These are phyloP conservation scores for Neotoxoptera formosana DNA, from an alignment of 1,140 invertebrate genomes.

Conservation along the genomic window DNA sequence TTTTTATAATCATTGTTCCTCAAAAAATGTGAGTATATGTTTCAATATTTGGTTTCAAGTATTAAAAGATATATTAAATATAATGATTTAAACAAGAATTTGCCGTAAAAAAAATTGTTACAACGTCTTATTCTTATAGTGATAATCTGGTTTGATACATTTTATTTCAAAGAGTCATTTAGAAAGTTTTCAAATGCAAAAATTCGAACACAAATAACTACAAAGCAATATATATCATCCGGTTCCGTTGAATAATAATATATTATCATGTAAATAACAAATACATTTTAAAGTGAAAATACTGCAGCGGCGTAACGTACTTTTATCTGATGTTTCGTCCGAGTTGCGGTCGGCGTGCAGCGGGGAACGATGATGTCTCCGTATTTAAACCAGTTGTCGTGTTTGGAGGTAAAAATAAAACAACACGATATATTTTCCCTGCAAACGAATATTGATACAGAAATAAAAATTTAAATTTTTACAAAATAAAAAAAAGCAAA, in stretches of 20 bases:
- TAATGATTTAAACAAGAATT: neutral
- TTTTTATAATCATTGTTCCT: constrained; percentile 34
- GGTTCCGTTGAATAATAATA: neutral
- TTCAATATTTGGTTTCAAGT: neutral
- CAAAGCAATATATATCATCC: neutral
- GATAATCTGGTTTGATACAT: neutral
- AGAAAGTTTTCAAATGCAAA: neutral
- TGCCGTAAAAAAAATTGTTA: neutral
- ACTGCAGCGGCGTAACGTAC: neutral
- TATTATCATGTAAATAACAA: neutral
- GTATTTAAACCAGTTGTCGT: constrained; percentile 27
- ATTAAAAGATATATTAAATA: neutral
- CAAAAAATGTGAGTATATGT: constrained; percentile 39
- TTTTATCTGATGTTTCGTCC: neutral
- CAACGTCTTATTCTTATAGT: no score
- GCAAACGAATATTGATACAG: neutral
- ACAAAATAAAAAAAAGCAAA: neutral
- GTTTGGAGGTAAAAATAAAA: neutral
- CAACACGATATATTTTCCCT: neutral
- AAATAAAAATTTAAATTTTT: neutral
- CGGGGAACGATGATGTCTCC: neutral
- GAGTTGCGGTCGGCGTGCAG: neutral
- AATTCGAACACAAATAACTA: neutral
- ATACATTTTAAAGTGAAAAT: constrained; percentile 3
- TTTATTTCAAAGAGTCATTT: neutral